Conservation (phyloP, 1,140 invertebrate genomes). For the Drosophila sechellia region DNA sequence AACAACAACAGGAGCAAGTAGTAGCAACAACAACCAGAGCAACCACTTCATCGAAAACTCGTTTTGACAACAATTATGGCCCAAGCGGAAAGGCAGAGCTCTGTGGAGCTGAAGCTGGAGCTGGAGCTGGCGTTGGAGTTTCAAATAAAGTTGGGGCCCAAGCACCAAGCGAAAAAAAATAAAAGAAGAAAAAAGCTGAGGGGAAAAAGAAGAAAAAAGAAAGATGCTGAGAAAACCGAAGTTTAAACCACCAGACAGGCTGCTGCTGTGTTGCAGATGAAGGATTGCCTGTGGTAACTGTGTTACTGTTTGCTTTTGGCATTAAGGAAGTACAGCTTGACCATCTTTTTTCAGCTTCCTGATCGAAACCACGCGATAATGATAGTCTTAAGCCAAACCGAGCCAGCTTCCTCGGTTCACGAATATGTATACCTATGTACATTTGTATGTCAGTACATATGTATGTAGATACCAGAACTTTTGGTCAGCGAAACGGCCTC, state of each 20-base stretch:
- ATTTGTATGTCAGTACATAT: too few species aligned
- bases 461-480: too few species aligned
- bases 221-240: constrained; percentile 14
- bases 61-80: constrained; percentile 37
- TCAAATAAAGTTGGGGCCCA: constrained; percentile 26
- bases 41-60: constrained; percentile 32
- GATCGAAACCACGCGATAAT: constrained; percentile 43
- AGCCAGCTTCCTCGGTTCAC: neutral
- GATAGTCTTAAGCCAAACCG: constrained; percentile 15
- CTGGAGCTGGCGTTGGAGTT: constrained; percentile 11
- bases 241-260: constrained; percentile 1
- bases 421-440: too few species aligned
- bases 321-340: constrained; percentile 53
- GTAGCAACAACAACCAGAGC: constrained; percentile 13
- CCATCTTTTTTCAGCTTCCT: constrained; percentile 46
- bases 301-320: constrained; percentile 35
- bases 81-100: constrained; percentile 33
- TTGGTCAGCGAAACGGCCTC: neutral
- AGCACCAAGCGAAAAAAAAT: neutral
- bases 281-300: constrained; percentile 32
- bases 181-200: neutral
- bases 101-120: neutral
- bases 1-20: neutral
- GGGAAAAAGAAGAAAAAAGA: neutral
- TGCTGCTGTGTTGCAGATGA: constrained; percentile 11